Conservation (phyloP, 2,888 invertebrate genomes). For the Pseudococcus longispinus region DNA sequence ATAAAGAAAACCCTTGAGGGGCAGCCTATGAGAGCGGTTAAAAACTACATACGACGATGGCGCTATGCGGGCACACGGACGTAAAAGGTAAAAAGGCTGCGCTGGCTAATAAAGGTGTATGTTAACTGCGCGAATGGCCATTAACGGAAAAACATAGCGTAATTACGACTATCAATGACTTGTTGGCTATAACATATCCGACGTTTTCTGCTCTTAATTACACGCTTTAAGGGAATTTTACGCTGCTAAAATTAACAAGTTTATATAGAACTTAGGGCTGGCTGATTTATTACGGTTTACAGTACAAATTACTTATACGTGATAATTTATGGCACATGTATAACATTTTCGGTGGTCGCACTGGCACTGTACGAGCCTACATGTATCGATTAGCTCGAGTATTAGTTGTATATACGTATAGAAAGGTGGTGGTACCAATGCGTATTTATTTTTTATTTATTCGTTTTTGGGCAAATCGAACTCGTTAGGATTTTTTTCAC, state of each 20-base stretch:
- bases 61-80: not conserved
- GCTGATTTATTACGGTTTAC: slow-evolving; percentile 41
- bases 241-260: slow-evolving; percentile 39
- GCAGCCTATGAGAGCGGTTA: not conserved
- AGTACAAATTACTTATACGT: slow-evolving; percentile 38
- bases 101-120: slow-evolving; percentile 15
- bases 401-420: not conserved
- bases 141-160: slow-evolving; percentile 46
- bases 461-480: not conserved
- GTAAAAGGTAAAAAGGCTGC: not conserved
- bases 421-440: not conserved
- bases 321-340: slow-evolving; percentile 29
- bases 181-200: slow-evolving; percentile 43
- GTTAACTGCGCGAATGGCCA: slow-evolving; percentile 32
- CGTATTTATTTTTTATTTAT: not conserved
- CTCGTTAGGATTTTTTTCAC: not conserved
- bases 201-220: slow-evolving; percentile 46
- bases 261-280: slow-evolving; percentile 32
- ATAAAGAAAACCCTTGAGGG: not conserved
- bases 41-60: not conserved
- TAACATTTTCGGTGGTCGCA: slow-evolving; percentile 11
- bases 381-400: not conserved
- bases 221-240: slow-evolving; percentile 41
- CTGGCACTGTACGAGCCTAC: not conserved
- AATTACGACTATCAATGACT: slow-evolving; percentile 46